phyloP scores from a whole-genome alignment of 2,888 invertebrate species.

The Caenorhabditis sp. region DNA sequence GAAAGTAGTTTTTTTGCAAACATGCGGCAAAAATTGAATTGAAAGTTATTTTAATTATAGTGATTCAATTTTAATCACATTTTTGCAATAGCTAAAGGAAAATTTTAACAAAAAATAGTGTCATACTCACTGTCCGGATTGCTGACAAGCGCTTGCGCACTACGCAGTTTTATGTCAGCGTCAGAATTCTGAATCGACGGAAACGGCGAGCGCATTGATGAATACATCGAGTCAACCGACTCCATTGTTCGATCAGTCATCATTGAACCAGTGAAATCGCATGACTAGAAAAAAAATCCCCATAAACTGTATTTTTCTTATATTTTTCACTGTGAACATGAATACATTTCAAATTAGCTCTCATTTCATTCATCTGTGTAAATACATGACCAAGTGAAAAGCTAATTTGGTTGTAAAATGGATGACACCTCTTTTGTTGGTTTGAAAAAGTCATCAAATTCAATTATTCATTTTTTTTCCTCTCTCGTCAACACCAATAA shows the following conservation, averaged over 20 bases:
- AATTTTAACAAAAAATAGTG: too few relatives aligned
- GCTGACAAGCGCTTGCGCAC: constrained; percentile 47
- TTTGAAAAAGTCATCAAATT: too few relatives aligned
- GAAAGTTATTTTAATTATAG: too few relatives aligned
- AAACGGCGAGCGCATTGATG: constrained; percentile 69
- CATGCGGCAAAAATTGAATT: too few relatives aligned
- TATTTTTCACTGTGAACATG: neutral
- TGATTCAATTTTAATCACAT: too few relatives aligned
- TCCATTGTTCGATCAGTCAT: constrained; percentile 70
- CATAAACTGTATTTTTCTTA: too few relatives aligned
- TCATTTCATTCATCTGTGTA: neutral
- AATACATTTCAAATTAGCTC: neutral
- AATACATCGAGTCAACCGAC: constrained; percentile 69
- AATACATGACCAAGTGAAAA: neutral
- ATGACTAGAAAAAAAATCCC: constrained; percentile 65
- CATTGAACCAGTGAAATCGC: constrained; percentile 68
- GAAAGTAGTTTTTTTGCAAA: too few relatives aligned
- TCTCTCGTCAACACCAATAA: too few relatives aligned
- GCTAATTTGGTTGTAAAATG: too few relatives aligned
- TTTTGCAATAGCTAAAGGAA: too few relatives aligned
- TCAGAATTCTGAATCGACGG: constrained; percentile 40
- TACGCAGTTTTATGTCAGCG: constrained; percentile 48
- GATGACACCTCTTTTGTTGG: too few relatives aligned
- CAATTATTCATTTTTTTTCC: too few relatives aligned
- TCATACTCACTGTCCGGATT: constrained; percentile 50